Evolutionary conservation across 2,797 vertebrate genomes (phyloP).

Genomic region (Sebastes melanostomus): DNA sequence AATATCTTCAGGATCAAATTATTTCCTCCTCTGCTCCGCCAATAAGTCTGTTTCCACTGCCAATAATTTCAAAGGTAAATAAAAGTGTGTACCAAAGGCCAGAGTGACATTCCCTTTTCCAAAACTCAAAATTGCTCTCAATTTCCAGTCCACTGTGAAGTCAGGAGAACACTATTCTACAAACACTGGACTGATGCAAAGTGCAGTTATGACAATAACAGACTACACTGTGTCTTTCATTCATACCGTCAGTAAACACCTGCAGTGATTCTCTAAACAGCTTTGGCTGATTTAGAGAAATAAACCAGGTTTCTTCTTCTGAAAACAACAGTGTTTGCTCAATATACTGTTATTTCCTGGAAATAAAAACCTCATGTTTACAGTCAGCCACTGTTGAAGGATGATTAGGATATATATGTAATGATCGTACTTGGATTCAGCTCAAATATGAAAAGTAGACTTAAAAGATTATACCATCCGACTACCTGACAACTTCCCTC

Average conservation of each 20-base stretch:
- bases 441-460: constrained; percentile 12
- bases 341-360: constrained; percentile 20
- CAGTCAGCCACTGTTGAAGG: constrained; percentile 23
- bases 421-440: neutral
- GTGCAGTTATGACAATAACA: neutral
- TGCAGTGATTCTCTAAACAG: constrained; percentile 34
- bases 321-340: constrained; percentile 26
- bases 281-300: constrained; percentile 48
- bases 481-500: neutral
- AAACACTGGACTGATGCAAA: constrained; percentile 10
- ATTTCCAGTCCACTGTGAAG: constrained; percentile 18
- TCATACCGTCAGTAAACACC: constrained; percentile 1
- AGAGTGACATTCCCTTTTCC: constrained; percentile 3
- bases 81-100: constrained; percentile 44
- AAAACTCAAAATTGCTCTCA: constrained; percentile 29
- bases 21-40: constrained; percentile 14
- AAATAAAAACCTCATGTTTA: constrained; percentile 23
- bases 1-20: constrained; percentile 31
- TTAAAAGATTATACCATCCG: neutral
- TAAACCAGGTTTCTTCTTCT: constrained; percentile 26
- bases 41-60: constrained; percentile 24
- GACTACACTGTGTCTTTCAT: neutral
- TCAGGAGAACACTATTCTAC: neutral
- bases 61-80: constrained; percentile 46
- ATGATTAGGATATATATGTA: constrained; percentile 23